A percentile compares a stretch with the other conserved stretches of the same genome.
Conservation (phyloP, 2,888 invertebrate genomes). For the Seira musarum region DNA sequence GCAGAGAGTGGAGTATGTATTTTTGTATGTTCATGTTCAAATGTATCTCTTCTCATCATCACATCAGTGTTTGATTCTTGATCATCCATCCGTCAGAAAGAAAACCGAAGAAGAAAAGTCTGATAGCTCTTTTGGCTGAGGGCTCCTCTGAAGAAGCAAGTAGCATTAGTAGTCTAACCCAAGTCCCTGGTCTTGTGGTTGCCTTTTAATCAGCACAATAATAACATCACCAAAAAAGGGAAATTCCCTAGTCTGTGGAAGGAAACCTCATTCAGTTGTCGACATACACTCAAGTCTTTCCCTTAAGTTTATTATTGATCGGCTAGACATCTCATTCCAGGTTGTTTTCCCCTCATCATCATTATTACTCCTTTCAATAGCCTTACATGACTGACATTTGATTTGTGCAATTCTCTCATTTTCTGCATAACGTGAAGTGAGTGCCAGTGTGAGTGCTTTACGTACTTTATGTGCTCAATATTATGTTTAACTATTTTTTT, state of each 20-base stretch:
- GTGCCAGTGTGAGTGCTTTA: conserved; percentile 15
- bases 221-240: conserved; percentile 5
- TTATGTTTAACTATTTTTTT: conserved; percentile 17
- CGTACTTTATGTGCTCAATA: not conserved
- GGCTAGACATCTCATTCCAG: not conserved
- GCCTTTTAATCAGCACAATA: conserved; percentile 25
- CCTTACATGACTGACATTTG: conserved; percentile 30
- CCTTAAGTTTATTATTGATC: not conserved
- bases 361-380: not conserved
- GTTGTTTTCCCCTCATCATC: not conserved
- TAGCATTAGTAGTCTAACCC: conserved; percentile 9
- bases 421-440: not conserved
- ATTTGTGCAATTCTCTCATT: not conserved
- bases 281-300: not conserved
- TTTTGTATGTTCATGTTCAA: no score
- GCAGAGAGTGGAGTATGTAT: no score
- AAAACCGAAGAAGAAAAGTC: conserved; percentile 31
- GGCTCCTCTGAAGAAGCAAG: not conserved
- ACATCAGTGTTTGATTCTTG: conserved; percentile 39
- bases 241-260: conserved; percentile 1
- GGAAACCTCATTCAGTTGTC: conserved; percentile 13
- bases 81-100: conserved; percentile 56
- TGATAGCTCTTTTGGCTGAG: conserved; percentile 11
- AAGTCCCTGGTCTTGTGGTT: conserved; percentile 38
- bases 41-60: conserved; percentile 4